Conservation (phyloP, 2,888 invertebrate genomes). For the Cactoblastis cactorum region DNA sequence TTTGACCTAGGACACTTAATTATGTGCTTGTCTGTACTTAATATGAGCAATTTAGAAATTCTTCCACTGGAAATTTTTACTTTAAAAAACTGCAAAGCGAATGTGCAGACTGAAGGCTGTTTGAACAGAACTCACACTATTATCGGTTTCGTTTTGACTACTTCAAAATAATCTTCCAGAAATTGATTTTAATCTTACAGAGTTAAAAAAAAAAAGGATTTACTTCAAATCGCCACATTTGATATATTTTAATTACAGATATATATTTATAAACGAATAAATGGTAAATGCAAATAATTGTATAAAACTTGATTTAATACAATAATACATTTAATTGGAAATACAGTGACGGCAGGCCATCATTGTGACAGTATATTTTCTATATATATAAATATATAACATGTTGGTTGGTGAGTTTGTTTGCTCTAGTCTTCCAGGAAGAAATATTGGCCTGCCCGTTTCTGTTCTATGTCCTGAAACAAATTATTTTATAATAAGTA, state of each 20-base stretch:
- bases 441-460: conserved; percentile 98
- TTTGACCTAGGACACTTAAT: too few relatives aligned
- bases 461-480: conserved; percentile 95
- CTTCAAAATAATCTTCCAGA: too few relatives aligned
- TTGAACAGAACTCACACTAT: too few relatives aligned
- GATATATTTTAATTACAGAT: background rate
- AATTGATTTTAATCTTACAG: too few relatives aligned
- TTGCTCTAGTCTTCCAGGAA: conserved; percentile 94
- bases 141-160: too few relatives aligned
- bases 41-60: too few relatives aligned
- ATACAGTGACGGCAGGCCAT: conserved; percentile 55
- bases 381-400: conserved; percentile 56
- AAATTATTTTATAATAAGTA: conserved; percentile 24
- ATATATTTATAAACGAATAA: conserved; percentile 27
- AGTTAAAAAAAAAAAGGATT: background rate
- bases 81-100: too few relatives aligned
- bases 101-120: too few relatives aligned
- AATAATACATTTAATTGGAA: conserved; percentile 67
- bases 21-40: too few relatives aligned
- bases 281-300: conserved; percentile 32
- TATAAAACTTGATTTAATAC: conserved; percentile 76
- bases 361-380: conserved; percentile 55
- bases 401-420: conserved; percentile 22
- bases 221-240: background rate
- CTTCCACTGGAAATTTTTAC: too few relatives aligned